A percentile compares a stretch with the other conserved stretches of the same genome.
Conservation (phyloP, 1,140 invertebrate genomes). For the Stegodyphus mimosarum region DNA sequence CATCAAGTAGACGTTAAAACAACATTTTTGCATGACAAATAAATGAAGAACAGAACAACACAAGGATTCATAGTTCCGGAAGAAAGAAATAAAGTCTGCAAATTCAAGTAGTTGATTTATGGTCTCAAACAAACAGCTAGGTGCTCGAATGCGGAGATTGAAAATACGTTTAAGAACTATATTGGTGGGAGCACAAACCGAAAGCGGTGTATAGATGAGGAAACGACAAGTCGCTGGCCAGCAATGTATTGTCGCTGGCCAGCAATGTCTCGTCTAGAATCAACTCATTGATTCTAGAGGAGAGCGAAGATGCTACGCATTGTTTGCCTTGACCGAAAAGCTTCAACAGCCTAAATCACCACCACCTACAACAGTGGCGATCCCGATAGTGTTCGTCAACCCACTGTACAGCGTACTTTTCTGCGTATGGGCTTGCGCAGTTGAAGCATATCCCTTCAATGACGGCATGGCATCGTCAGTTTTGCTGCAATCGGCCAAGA, state of each 20-base stretch:
- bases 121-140: no score
- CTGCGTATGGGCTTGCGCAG: not conserved
- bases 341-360: not conserved
- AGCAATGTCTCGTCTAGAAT: not conserved
- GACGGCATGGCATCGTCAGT: not conserved
- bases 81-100: no score
- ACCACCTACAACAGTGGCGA: conserved; percentile 1
- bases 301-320: conserved; percentile 4
- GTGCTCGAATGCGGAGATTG: no score
- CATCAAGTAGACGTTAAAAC: no score
- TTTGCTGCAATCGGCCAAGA: not conserved
- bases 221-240: no score
- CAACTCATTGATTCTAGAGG: not conserved
- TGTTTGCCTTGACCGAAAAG: conserved; percentile 2
- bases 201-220: no score
- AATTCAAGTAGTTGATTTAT: no score
- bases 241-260: not conserved
- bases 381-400: conserved; percentile 7
- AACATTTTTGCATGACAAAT: no score
- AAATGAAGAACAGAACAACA: no score
- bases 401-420: not conserved
- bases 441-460: not conserved
- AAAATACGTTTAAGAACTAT: no score
- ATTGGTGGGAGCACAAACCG: no score
- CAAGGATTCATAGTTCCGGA: no score